These are phyloP conservation scores for Gnatocerus cornutus DNA, from an alignment of 2,888 invertebrate species.

Conservation along the genomic window DNA sequence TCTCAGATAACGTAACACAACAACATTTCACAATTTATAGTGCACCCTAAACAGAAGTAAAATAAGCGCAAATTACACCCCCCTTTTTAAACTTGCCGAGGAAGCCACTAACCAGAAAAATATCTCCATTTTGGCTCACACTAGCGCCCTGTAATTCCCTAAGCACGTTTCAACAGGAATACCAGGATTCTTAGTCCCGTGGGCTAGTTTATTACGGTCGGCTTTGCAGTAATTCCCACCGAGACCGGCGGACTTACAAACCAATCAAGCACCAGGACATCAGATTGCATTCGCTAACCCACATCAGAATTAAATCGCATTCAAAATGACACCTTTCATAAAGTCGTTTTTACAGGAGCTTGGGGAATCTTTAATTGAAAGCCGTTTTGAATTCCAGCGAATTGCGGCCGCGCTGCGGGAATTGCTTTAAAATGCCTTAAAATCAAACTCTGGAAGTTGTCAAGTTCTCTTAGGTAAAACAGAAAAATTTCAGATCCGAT, in stretches of 20 bases:
- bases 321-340: slow-evolving; percentile 38
- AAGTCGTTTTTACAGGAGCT: slow-evolving; percentile 12
- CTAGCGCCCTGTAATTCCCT: slow-evolving; percentile 12
- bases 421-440: no score
- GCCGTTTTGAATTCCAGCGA: background rate
- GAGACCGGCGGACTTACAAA: slow-evolving; percentile 34
- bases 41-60: no score
- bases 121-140: background rate
- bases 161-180: slow-evolving; percentile 31
- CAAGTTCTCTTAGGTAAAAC: no score
- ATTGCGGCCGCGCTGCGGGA: no score
- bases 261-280: slow-evolving; percentile 38
- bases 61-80: no score
- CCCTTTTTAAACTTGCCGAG: no score
- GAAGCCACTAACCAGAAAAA: no score
- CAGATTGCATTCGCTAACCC: slow-evolving; percentile 35
- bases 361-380: slow-evolving; percentile 10
- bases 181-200: slow-evolving; percentile 35
- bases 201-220: slow-evolving; percentile 46
- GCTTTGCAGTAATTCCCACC: slow-evolving; percentile 45
- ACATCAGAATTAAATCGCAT: slow-evolving; percentile 40
- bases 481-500: no score
- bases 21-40: no score
- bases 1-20: no score
- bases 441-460: no score